Conservation (phyloP, 2,113 vertebrate species). For the Taurulus bubalis region DNA sequence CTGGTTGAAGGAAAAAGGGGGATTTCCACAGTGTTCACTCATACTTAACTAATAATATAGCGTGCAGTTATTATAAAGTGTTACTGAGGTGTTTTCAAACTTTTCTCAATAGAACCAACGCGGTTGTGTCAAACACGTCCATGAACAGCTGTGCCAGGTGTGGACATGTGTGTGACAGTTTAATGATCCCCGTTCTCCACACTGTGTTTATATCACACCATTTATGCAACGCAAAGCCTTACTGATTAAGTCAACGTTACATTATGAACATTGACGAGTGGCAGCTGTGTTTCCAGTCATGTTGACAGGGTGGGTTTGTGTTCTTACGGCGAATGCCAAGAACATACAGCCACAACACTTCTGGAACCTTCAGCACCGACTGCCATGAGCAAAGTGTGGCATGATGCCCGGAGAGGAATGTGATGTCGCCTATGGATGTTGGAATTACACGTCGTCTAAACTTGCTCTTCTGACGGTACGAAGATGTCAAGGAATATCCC, state of each 20-base stretch:
- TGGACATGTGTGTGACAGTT: neutral
- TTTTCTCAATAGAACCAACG: neutral
- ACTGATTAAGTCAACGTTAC: too few species aligned
- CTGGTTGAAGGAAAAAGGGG: neutral
- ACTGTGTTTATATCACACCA: too few species aligned
- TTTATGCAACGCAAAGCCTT: too few species aligned
- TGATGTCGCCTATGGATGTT: neutral
- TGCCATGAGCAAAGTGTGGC: neutral
- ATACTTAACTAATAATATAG: too few species aligned
- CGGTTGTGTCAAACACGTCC: neutral
- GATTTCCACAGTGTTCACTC: slow-evolving; percentile 14
- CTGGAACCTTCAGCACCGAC: neutral
- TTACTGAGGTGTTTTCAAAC: too few species aligned
- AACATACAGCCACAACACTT: neutral
- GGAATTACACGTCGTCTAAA: slow-evolving; percentile 26
- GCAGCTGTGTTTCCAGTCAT: too few species aligned
- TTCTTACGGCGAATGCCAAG: neutral
- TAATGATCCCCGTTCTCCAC: neutral
- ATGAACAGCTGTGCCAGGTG: neutral
- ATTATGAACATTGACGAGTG: too few species aligned
- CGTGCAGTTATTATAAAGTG: too few species aligned
- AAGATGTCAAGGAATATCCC: neutral
- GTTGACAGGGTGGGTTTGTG: too few species aligned
- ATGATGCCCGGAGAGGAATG: slow-evolving; percentile 32
- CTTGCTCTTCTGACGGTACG: slow-evolving; percentile 9